Conservation (phyloP, 2,888 invertebrate genomes). For the Apomyelois bistriatella region DNA sequence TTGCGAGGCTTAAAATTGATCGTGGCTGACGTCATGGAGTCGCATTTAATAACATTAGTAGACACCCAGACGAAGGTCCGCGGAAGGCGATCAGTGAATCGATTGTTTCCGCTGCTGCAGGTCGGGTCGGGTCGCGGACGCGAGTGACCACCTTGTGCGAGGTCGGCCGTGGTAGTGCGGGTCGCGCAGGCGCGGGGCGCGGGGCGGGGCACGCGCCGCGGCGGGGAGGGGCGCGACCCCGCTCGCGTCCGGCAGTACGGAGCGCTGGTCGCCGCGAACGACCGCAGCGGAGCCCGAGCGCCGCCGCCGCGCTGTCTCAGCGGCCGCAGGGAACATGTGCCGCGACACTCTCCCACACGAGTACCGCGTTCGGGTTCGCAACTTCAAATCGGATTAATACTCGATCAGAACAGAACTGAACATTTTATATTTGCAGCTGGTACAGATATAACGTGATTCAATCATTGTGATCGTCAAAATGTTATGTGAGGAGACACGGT, state of each 20-base stretch:
- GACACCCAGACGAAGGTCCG: too few species aligned
- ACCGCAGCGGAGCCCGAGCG: constrained; percentile 11
- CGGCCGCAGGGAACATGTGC: constrained; percentile 11
- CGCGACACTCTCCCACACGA: constrained; percentile 1
- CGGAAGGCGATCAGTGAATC: constrained; percentile 3
- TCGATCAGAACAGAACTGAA: not conserved
- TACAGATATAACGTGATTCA: not conserved
- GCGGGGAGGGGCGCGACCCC: constrained; percentile 13
- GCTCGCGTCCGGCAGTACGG: constrained; percentile 14
- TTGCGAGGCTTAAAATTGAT: too few species aligned
- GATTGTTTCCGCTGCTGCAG: constrained; percentile 1
- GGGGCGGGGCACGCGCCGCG: constrained; percentile 10
- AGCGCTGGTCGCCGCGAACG: constrained; percentile 16
- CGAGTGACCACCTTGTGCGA: constrained; percentile 18
- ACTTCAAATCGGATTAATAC: constrained; percentile 1
- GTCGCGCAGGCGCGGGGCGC: constrained; percentile 17
- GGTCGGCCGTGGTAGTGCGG: constrained; percentile 16
- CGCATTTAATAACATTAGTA: too few species aligned
- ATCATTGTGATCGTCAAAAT: constrained; percentile 5
- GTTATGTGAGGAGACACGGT: constrained; percentile 4
- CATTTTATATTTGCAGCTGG: not conserved
- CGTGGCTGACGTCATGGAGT: too few species aligned
- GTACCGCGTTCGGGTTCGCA: not conserved
- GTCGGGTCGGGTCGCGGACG: not conserved
- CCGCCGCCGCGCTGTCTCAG: constrained; percentile 7